Base-by-base conservation (phyloP, 1,140 invertebrate genomes). In the Aphidius gifuensis region DNA sequence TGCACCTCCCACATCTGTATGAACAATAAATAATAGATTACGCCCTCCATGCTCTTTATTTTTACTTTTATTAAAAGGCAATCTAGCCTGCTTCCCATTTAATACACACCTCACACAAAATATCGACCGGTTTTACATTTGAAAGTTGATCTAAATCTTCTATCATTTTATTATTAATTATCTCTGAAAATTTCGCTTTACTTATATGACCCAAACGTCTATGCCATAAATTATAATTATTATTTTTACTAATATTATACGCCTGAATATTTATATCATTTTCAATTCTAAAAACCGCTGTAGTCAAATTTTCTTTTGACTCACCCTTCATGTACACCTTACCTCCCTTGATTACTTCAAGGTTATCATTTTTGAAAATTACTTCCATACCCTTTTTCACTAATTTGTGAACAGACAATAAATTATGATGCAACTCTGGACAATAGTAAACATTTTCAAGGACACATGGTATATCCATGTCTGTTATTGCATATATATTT, bases 101-200 rank as follows among this genome's bases (percentile, higher is more conserved):
- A 58, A 81, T 75, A 66, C 77, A 82, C 53, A 73, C 68, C 64
- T 82, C 77, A 69, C 77, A 82, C 58, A 79, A 65, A 44, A 68
- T 61, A 62, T 73, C 64, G 67, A 64, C 69, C 58, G 71, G 74
- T 40, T 6, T 40, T n/a, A 63, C 16, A 38, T 54, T 63, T 38
- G 58, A 9, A 23, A 68, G 53, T 40, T 44, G 7, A 9, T 42
- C 5, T 2, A 56, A n/a, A 50, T 66, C 62, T 4, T 42, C 21
- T 5, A 62, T 9, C 51, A 48, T 56, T 47, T 48, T n/a, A 23
- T 56, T 48, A 56, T 47, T 56, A 11, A 38, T 47, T 48, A 48
- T 11, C 40, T 56, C 50, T 42, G 45, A n/a, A 61, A 61, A 48
- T 47, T 61, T 55, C 2, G 7, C 4, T 56, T 46, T 56, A 48